A percentile compares a stretch with the other conserved stretches of the same genome.
Conservation (phyloP, 2,113 vertebrate species). For the Phylloscopus whistleri region DNA sequence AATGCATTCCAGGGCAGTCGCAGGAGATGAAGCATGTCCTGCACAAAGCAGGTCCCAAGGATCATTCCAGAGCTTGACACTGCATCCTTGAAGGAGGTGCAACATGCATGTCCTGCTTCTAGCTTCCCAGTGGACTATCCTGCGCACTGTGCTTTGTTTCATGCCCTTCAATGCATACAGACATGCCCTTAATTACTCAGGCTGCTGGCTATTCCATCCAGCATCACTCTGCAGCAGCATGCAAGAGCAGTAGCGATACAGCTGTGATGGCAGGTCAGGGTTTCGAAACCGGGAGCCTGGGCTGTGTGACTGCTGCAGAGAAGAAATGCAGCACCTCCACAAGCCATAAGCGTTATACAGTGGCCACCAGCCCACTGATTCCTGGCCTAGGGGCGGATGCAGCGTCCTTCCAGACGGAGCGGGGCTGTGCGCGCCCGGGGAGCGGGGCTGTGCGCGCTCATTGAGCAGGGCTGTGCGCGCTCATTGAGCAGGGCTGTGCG, state of each 20-base stretch:
- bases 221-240: not conserved
- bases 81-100: not conserved
- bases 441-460: not conserved
- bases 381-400: not conserved
- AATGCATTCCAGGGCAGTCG: rapidly evolving
- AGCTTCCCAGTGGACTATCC: not conserved
- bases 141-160: not conserved
- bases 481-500: not conserved
- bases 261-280: not conserved
- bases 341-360: rapidly evolving
- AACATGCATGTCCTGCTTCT: not conserved
- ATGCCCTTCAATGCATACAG: not conserved
- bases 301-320: not conserved
- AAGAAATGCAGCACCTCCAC: not conserved
- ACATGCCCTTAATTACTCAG: not conserved
- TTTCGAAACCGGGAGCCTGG: not conserved
- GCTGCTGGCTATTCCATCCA: too few relatives aligned
- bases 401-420: not conserved
- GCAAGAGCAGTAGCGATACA: not conserved
- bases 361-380: not conserved
- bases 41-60: not conserved
- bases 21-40: not conserved
- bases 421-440: not conserved
- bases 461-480: too few relatives aligned
- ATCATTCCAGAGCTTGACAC: not conserved